These are phyloP conservation scores for Bothrops jararaca DNA, from an alignment of 2,113 vertebrate genomes.

Conservation along the genomic window DNA sequence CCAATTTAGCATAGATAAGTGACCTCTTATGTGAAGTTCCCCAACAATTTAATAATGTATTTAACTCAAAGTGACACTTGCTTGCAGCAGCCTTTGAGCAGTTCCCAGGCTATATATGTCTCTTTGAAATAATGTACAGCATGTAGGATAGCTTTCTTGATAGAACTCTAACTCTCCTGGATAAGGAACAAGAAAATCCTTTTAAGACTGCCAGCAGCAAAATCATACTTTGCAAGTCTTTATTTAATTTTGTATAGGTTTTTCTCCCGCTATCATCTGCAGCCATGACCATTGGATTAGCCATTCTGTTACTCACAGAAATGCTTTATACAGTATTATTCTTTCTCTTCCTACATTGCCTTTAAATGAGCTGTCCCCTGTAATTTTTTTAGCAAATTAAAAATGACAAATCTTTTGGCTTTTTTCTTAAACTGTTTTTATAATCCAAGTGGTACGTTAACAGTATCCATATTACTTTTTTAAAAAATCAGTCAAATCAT, in stretches of 20 bases:
- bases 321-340: slow-evolving; percentile 57
- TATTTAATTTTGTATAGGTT: slow-evolving; percentile 67
- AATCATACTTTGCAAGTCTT: slow-evolving; percentile 62
- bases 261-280: slow-evolving; percentile 54
- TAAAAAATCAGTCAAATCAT: not conserved
- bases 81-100: slow-evolving; percentile 89
- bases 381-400: slow-evolving; percentile 25
- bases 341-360: slow-evolving; percentile 20
- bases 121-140: slow-evolving; percentile 90
- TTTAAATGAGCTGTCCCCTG: slow-evolving; percentile 60
- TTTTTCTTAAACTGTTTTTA: slow-evolving; percentile 52
- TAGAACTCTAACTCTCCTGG: slow-evolving; percentile 60
- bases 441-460: slow-evolving; percentile 43
- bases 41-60: slow-evolving; percentile 82
- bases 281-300: slow-evolving; percentile 54
- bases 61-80: slow-evolving; percentile 97
- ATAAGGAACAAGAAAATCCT: slow-evolving; percentile 67
- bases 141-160: slow-evolving; percentile 69
- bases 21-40: slow-evolving; percentile 85
- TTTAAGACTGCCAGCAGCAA: slow-evolving; percentile 64
- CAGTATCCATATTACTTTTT: slow-evolving; percentile 14
- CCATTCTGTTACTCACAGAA: slow-evolving; percentile 48
- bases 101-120: slow-evolving; percentile 79
- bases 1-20: slow-evolving; percentile 94
- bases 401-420: slow-evolving; percentile 41